Evolutionary conservation across 2,113 vertebrate species (phyloP).

Genomic region (Benitochromis conjunctus): DNA sequence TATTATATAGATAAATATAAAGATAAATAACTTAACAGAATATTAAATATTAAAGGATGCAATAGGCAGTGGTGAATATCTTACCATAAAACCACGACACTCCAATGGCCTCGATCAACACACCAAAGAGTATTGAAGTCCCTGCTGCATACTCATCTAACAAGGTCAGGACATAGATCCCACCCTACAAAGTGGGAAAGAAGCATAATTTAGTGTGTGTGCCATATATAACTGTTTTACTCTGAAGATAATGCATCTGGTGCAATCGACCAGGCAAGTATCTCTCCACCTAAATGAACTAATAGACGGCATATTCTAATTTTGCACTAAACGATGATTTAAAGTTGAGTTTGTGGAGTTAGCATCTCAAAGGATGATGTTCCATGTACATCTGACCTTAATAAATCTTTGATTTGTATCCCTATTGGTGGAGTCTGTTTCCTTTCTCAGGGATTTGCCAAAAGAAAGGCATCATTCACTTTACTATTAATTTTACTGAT

Average conservation of each 20-base stretch:
- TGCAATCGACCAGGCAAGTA: not conserved
- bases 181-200: slow-evolving; percentile 76
- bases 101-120: slow-evolving; percentile 94
- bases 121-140: slow-evolving; percentile 93
- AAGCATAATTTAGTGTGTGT: not conserved
- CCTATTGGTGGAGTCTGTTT: not conserved
- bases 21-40: not conserved
- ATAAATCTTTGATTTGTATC: not conserved
- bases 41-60: not conserved
- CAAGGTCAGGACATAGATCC: slow-evolving; percentile 94
- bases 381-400: not conserved
- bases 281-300: not conserved
- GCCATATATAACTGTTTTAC: not conserved
- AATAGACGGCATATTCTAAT: not conserved
- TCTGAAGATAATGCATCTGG: not conserved
- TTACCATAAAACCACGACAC: slow-evolving; percentile 98
- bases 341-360: not conserved
- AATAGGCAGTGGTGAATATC: not conserved
- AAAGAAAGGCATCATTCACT: not conserved
- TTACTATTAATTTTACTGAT: not conserved
- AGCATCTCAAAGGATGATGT: not conserved
- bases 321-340: not conserved
- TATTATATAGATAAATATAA: not conserved
- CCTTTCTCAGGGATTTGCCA: not conserved
- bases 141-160: slow-evolving; percentile 95